phyloP scores from a whole-genome alignment of 2,888 invertebrate genomes.

The Perithous albicinctus region DNA sequence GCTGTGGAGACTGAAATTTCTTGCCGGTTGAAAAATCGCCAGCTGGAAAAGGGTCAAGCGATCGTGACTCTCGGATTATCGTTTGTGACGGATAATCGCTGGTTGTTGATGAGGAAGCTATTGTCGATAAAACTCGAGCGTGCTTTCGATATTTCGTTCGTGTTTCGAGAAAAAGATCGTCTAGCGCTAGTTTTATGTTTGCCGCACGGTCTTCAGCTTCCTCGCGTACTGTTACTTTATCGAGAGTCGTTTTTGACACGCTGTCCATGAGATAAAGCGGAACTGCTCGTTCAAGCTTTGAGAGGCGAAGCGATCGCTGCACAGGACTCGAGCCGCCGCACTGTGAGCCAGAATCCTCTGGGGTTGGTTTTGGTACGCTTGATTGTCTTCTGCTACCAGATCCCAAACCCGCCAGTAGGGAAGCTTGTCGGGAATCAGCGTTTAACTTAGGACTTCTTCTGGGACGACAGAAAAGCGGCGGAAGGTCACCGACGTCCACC shows the following conservation, averaged over 20 bases:
- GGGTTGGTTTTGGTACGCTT: constrained; percentile 86
- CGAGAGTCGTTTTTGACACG: constrained; percentile 85
- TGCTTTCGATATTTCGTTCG: constrained; percentile 77
- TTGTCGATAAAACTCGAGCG: constrained; percentile 87
- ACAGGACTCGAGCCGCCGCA: constrained; percentile 86
- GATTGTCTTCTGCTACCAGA: constrained; percentile 88
- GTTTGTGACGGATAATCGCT: constrained; percentile 80
- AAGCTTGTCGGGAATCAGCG: constrained; percentile 92
- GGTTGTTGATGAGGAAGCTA: constrained; percentile 87
- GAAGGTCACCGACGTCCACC: constrained; percentile 84
- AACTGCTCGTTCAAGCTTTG: constrained; percentile 84
- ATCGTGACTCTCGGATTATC: constrained; percentile 87
- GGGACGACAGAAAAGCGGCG: constrained; percentile 94
- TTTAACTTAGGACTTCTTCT: constrained; percentile 92
- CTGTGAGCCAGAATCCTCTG: constrained; percentile 82
- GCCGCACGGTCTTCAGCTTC: constrained; percentile 76
- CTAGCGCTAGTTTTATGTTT: constrained; percentile 80
- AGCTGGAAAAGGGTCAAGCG: constrained; percentile 88
- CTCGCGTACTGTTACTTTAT: constrained; percentile 79
- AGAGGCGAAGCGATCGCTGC: constrained; percentile 77
- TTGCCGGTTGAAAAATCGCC: constrained; percentile 74
- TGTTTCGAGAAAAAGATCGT: constrained; percentile 78
- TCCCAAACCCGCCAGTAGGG: constrained; percentile 88
- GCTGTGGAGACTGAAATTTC: constrained; percentile 78
- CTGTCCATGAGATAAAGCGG: constrained; percentile 86